Percentiles rank a stretch among this genome's conserved stretches.
These are phyloP conservation scores for Lucinisca nassula DNA, from an alignment of 2,888 invertebrate genomes.

Conservation along the genomic window DNA sequence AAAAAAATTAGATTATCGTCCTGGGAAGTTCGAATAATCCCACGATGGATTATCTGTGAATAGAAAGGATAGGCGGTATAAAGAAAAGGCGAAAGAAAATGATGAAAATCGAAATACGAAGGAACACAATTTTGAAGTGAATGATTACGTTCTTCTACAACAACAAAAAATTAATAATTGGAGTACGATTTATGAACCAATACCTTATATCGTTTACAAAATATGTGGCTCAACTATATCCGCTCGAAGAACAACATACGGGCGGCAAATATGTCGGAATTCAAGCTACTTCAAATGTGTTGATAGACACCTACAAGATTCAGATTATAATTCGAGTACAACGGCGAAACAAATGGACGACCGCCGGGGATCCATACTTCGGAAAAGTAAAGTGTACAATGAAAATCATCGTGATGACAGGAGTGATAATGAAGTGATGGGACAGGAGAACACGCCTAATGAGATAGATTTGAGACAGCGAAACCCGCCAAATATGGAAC, in stretches of 20 bases:
- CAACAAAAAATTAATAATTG: constrained; percentile 37
- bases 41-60: not conserved
- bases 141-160: constrained; percentile 40
- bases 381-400: no score
- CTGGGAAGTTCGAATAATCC: not conserved
- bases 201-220: constrained; percentile 27
- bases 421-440: no score
- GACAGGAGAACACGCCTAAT: no score
- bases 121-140: constrained; percentile 27
- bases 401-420: no score
- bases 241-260: constrained; percentile 32
- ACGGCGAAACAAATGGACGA: no score
- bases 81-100: not conserved
- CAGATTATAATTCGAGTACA: no score
- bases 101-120: not conserved
- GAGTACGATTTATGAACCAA: constrained; percentile 24
- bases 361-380: no score
- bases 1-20: constrained; percentile 29
- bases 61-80: not conserved
- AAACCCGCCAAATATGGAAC: no score
- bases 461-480: no score
- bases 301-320: not conserved
- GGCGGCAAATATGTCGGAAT: constrained; percentile 40
- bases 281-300: constrained; percentile 35
- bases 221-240: constrained; percentile 44